Evolutionary conservation across 2,113 vertebrate species (phyloP).

Genomic region (Chelonoidis abingdonii): DNA sequence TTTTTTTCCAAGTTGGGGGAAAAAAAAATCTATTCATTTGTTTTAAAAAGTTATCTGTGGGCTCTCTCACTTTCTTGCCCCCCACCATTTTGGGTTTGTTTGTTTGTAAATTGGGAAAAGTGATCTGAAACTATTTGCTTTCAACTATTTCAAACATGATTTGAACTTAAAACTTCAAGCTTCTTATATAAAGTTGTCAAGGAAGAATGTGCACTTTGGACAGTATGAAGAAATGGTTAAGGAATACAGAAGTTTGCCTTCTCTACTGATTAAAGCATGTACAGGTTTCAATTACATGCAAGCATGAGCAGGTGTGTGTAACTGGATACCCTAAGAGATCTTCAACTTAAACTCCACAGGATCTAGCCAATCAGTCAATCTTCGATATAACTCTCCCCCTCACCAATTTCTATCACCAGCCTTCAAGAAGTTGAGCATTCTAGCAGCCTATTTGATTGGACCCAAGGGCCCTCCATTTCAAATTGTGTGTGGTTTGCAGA

Average conservation of each 20-base stretch:
- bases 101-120: slow-evolving; percentile 5
- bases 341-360: too few species aligned
- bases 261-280: not conserved
- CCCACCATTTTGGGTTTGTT: not conserved
- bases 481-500: not conserved
- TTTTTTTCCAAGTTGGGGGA: slow-evolving; percentile 34
- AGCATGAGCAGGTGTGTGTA: too few species aligned
- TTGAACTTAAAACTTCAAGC: slow-evolving; percentile 41
- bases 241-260: not conserved
- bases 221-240: slow-evolving; percentile 36
- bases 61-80: too few species aligned
- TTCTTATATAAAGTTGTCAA: not conserved
- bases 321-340: too few species aligned
- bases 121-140: slow-evolving; percentile 36
- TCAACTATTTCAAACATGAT: slow-evolving; percentile 49
- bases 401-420: not conserved
- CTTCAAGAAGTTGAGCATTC: not conserved
- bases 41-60: slow-evolving; percentile 31
- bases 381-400: too few species aligned
- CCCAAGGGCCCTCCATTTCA: not conserved
- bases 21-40: slow-evolving; percentile 43
- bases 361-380: not conserved
- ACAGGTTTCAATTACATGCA: not conserved
- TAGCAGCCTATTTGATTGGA: not conserved
- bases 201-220: slow-evolving; percentile 6